Percentiles rank a stretch among this genome's conserved stretches.
Conservation (phyloP, 2,888 invertebrate genomes). For the Heterodera filipjevi region DNA sequence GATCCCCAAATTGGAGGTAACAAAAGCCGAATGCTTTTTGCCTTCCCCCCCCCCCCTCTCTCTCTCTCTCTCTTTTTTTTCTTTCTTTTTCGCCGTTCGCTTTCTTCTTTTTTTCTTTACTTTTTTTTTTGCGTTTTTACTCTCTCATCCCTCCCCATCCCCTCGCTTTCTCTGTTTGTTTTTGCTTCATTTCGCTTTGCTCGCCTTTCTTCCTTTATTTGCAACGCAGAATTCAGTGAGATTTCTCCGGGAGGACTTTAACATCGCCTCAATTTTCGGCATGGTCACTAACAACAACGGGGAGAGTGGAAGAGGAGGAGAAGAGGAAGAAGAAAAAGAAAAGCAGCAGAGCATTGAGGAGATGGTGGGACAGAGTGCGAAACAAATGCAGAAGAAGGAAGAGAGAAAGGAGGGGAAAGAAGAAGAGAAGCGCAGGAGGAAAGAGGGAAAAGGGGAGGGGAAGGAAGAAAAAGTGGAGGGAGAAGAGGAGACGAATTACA, state of each 20-base stretch:
- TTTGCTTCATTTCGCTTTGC: background rate
- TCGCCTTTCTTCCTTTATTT: background rate
- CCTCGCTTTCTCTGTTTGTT: background rate
- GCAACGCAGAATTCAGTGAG: conserved; percentile 50
- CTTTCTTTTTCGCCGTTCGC: background rate
- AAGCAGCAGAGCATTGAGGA: background rate
- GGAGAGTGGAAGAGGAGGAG: background rate
- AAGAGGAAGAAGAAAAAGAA: background rate
- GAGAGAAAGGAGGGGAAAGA: background rate
- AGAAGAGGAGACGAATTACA: too few relatives aligned
- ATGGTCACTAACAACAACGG: conserved; percentile 38
- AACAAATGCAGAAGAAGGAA: background rate
- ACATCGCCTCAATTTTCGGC: conserved; percentile 57
- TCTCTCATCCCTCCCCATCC: background rate
- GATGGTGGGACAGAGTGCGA: background rate
- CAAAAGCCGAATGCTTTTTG: background rate
- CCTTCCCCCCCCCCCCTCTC: background rate
- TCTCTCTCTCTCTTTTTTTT: background rate
- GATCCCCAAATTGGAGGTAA: conserved; percentile 60
- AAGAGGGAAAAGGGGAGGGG: too few relatives aligned
- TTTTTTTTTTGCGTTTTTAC: too few relatives aligned
- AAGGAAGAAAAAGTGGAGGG: too few relatives aligned
- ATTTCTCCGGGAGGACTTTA: conserved; percentile 55
- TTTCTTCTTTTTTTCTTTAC: background rate
- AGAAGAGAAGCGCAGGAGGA: too few relatives aligned